A percentile compares a stretch with the other conserved stretches of the same genome.
Conservation (phyloP, 2,113 vertebrate genomes). For the Cygnus atratus region DNA sequence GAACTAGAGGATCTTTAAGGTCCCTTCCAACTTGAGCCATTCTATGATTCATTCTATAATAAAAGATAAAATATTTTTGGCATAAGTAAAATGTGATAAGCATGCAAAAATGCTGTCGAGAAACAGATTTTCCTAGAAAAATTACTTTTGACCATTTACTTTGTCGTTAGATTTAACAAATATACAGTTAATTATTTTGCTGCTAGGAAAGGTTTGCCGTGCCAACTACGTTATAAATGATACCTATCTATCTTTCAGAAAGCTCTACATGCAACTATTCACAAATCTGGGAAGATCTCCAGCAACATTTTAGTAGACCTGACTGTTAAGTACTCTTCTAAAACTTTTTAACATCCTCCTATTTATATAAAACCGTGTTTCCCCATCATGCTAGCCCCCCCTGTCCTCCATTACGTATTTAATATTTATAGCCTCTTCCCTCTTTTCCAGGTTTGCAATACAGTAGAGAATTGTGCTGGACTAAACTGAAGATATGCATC, state of each 20-base stretch:
- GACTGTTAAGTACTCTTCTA: background rate
- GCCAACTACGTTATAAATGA: background rate
- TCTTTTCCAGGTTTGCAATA: background rate
- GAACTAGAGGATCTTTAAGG: too few relatives aligned
- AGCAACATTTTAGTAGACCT: background rate
- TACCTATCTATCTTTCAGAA: background rate
- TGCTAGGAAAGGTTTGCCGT: background rate
- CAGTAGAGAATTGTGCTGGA: background rate
- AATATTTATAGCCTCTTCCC: background rate
- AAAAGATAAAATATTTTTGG: background rate
- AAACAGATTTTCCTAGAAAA: background rate
- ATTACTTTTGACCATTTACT: background rate
- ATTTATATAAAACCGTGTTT: background rate
- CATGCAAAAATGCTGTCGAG: background rate
- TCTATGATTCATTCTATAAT: background rate
- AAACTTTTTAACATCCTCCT: background rate
- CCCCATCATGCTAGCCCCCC: background rate
- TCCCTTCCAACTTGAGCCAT: too few relatives aligned
- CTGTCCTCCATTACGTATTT: background rate
- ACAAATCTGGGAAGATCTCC: background rate
- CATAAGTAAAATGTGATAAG: background rate
- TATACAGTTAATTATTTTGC: background rate
- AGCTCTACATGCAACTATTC: background rate
- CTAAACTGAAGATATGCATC: background rate
- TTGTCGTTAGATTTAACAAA: background rate